These are phyloP conservation scores for Syrrhaptes paradoxus DNA, from an alignment of 2,113 vertebrate species.

Conservation along the genomic window DNA sequence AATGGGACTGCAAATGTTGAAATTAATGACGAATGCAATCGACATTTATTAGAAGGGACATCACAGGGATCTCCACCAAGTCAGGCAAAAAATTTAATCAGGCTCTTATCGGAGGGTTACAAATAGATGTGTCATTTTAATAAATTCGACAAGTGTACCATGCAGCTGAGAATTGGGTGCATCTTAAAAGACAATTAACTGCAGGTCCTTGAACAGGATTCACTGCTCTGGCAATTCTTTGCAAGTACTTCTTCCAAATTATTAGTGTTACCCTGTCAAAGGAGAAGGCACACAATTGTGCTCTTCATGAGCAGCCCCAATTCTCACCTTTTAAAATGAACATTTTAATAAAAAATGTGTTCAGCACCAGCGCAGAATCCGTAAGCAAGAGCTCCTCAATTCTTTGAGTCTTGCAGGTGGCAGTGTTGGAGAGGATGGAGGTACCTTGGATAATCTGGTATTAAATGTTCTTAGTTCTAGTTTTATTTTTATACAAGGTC, in stretches of 20 bases:
- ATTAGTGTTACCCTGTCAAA: neutral
- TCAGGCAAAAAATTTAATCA: conserved; percentile 34
- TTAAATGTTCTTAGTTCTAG: neutral
- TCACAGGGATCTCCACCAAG: neutral
- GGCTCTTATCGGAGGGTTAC: conserved; percentile 7
- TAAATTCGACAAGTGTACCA: neutral
- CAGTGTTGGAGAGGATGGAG: neutral
- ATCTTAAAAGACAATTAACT: neutral
- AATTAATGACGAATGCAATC: neutral
- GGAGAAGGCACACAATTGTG: neutral
- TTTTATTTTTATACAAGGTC: neutral
- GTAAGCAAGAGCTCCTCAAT: neutral
- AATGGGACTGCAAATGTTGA: neutral
- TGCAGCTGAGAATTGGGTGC: neutral
- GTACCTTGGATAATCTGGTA: neutral
- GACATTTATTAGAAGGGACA: neutral
- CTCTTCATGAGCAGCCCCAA: neutral
- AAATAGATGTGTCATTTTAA: conserved; percentile 18
- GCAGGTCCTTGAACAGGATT: neutral
- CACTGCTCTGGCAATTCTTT: neutral
- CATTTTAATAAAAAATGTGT: neutral
- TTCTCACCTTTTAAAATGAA: neutral
- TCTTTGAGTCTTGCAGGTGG: neutral
- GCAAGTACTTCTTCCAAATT: neutral
- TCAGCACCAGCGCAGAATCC: neutral